phyloP scores from a whole-genome alignment of 2,113 vertebrate species.

The Collichthys lucidus region DNA sequence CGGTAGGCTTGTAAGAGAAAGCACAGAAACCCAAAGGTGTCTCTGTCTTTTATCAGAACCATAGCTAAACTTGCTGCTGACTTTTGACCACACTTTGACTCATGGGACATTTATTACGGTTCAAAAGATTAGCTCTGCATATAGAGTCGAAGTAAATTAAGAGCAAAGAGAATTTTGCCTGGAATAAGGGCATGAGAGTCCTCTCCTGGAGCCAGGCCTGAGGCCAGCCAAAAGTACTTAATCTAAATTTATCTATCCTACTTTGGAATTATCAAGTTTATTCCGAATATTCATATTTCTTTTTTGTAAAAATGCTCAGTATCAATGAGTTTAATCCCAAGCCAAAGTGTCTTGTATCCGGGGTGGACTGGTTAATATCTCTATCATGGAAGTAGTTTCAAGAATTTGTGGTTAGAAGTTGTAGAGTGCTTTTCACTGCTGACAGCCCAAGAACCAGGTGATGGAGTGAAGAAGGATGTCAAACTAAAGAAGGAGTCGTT shows the following conservation, averaged over 20 bases:
- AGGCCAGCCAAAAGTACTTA: no score
- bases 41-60: conserved; percentile 73
- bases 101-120: background rate
- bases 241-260: background rate
- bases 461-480: background rate
- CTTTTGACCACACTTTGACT: background rate
- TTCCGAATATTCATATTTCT: background rate
- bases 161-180: background rate
- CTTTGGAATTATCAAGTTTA: background rate
- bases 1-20: background rate
- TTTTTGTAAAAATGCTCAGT: background rate
- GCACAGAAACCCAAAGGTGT: background rate
- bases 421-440: background rate
- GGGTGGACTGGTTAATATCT: background rate
- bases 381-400: background rate
- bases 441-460: background rate
- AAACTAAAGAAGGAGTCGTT: conserved; percentile 1
- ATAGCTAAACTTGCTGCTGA: background rate
- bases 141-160: conserved; percentile 3
- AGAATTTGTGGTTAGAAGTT: background rate
- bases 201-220: background rate
- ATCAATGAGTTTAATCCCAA: background rate
- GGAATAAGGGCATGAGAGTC: background rate
- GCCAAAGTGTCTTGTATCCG: background rate
- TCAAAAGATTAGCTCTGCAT: conserved; percentile 23